phyloP scores from a whole-genome alignment of 2,797 vertebrate genomes.

The Anguilla marmorata region DNA sequence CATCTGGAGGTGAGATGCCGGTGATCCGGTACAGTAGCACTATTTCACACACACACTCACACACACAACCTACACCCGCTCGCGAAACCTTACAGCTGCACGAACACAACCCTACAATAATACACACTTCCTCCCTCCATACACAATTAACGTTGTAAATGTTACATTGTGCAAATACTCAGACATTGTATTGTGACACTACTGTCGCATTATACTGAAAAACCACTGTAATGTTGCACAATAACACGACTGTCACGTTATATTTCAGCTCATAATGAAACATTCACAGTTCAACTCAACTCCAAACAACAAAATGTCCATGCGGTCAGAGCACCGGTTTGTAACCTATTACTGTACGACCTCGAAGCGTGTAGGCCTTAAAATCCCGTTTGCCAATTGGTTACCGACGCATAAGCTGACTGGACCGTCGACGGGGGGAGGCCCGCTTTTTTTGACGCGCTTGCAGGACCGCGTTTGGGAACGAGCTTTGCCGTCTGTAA shows the following conservation, averaged over 20 bases:
- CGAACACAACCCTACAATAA: too few species aligned
- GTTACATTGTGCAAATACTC: background rate
- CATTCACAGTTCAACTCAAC: background rate
- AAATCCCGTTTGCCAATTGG: background rate
- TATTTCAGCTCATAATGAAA: background rate
- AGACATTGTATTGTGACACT: background rate
- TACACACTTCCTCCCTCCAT: too few species aligned
- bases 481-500: background rate
- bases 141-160: background rate
- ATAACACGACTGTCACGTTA: too few species aligned
- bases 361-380: background rate
- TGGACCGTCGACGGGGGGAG: background rate
- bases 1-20: constrained; percentile 77
- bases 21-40: background rate
- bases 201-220: background rate
- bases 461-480: background rate
- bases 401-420: background rate
- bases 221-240: too few species aligned
- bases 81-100: too few species aligned
- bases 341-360: background rate
- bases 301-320: background rate
- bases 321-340: background rate
- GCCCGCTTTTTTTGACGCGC: background rate
- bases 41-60: background rate
- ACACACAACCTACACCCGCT: too few species aligned